Evolutionary conservation across 2,888 invertebrate species (phyloP), one percentile per base, ranked within the genome.

Genomic region (Autographa gamma): DNA sequence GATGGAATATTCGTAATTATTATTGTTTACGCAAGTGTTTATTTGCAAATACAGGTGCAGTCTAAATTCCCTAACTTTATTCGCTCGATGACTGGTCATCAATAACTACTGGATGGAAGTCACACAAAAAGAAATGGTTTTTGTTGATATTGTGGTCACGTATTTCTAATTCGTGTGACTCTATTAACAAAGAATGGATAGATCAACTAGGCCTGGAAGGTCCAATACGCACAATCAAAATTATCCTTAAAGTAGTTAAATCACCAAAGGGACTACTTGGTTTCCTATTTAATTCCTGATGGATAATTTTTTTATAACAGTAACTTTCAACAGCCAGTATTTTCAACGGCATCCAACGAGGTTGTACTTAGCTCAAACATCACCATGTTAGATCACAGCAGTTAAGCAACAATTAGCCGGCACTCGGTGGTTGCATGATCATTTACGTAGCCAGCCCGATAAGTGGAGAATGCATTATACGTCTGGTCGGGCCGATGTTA

Each of bases 361-460:
- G 58, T 34, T 54, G 25, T 62, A 66, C 41, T 59, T 69, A 67
- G 64, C 66, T 60, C n/a, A 14, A n/a, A 19, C 62, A 64, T 63
- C 66, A 71, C 54, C 79, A 69, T 77, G 74, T 79, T 79, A 79
- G 70, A 77, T 79, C 79, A 79, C 69, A 69, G 60, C 48, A 68
- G 77, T 79, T 79, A 65, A 74, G 77, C 67, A 79, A 79, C 63
- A 76, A 64, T 69, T 66, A 60, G 65, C 54, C 63, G 41, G 60
- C 61, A 63, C 59, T 71, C 58, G 25, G 56, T 66, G 59, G 74
- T 80, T 80, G 79, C 79, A 75, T 79, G 79, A 77, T 77, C 77
- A 70, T 80, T 77, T 77, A 80, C 77, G 72, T 77, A 70, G 74
- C 66, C 73, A 31, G 54, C 16, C 31, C 62, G 77, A 79, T 80